Conservation (phyloP, 2,113 vertebrate genomes). For the Myiagra hebetior region DNA sequence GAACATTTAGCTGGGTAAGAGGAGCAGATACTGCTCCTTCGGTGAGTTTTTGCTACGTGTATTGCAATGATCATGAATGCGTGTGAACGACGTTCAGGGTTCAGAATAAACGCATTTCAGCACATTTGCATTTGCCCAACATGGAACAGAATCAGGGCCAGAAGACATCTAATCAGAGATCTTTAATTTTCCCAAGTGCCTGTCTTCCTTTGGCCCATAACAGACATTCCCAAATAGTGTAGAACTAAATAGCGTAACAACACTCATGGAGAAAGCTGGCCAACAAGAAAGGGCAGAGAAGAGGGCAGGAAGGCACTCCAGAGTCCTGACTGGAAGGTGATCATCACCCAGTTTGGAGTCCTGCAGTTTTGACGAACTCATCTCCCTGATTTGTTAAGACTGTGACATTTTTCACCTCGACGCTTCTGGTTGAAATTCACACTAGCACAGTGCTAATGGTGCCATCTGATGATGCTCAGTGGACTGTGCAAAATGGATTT, state of each 20-base stretch:
- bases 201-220: not conserved
- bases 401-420: not conserved
- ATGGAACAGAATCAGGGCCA: not conserved
- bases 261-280: not conserved
- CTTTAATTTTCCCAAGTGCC: not conserved
- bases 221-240: not conserved
- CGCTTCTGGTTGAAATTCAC: not conserved
- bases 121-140: not conserved
- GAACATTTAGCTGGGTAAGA: not conserved
- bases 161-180: not conserved
- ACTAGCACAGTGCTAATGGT: not conserved
- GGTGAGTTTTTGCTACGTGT: not conserved
- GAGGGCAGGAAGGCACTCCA: not conserved
- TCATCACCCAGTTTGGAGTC: not conserved
- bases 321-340: not conserved
- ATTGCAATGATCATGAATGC: not conserved
- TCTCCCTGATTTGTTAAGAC: not conserved
- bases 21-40: not conserved
- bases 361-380: not conserved
- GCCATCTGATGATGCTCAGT: constrained; percentile 3
- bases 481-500: not conserved
- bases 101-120: not conserved
- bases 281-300: not conserved
- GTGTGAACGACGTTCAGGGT: not conserved
- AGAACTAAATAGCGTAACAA: not conserved